Evolutionary conservation across 2,888 invertebrate genomes (phyloP).

Genomic region (Germaria angustata): DNA sequence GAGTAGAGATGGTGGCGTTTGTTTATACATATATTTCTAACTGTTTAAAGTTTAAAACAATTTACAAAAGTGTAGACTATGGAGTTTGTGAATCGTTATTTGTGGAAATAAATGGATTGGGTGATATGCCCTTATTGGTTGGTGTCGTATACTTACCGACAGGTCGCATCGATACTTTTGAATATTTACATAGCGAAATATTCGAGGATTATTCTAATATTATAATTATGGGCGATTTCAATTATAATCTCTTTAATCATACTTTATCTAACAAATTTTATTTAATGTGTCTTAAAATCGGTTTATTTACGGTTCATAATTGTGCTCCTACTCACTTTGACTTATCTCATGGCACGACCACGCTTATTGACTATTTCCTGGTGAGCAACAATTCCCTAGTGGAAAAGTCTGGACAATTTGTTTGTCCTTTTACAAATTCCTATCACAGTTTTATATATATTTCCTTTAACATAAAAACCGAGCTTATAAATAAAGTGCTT

Average conservation of each 20-base stretch:
- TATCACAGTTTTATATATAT: slow-evolving; percentile 1
- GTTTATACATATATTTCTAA: not conserved
- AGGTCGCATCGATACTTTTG: not conserved
- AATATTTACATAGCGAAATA: not conserved
- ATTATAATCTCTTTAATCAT: not conserved
- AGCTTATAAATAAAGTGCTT: no score
- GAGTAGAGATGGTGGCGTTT: not conserved
- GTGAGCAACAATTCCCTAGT: not conserved
- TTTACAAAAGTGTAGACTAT: not conserved
- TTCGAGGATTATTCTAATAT: not conserved
- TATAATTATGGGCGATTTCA: slow-evolving; percentile 2
- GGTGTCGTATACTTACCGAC: no score
- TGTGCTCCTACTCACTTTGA: not conserved
- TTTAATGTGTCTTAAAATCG: not conserved
- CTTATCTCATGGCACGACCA: not conserved
- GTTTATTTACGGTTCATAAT: not conserved
- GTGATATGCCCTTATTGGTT: not conserved
- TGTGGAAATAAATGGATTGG: not conserved
- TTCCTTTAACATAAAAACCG: no score
- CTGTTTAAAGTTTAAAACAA: not conserved
- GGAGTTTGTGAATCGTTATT: slow-evolving; percentile 5
- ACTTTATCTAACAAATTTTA: not conserved
- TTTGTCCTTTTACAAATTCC: not conserved
- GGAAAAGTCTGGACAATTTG: not conserved
- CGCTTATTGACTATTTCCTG: not conserved